A percentile compares a stretch with the other conserved stretches of the same genome.
Evolutionary conservation across 2,888 invertebrate species (phyloP).

Genomic region (Pterostichus madidus): DNA sequence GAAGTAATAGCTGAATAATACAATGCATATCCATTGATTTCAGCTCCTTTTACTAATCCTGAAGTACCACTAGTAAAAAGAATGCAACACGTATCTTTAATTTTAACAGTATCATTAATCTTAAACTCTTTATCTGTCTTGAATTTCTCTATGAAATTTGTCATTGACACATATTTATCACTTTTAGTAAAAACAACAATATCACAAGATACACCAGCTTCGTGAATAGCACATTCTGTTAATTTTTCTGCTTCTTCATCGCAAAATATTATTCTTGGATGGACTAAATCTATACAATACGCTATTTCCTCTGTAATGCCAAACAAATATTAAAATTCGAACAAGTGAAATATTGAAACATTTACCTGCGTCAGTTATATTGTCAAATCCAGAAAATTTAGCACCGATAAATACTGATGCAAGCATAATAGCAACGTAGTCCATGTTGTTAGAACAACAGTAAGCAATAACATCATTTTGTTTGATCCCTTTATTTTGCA

Average conservation of each 20-base stretch:
- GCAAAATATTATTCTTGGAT: conserved; percentile 68
- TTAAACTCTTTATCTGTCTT: background rate
- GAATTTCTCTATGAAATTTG: background rate
- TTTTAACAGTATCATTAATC: background rate
- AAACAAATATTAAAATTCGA: no score
- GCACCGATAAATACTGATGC: background rate
- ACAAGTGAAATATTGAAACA: no score
- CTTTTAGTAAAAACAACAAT: conserved; percentile 72
- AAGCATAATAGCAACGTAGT: background rate
- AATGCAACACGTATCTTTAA: conserved; percentile 13
- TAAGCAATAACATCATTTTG: background rate
- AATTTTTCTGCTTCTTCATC: conserved; percentile 70
- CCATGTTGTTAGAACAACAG: conserved; percentile 12
- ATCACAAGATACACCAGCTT: conserved; percentile 69
- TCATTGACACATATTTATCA: conserved; percentile 57
- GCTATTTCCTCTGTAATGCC: background rate
- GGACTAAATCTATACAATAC: background rate
- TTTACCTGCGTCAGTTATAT: background rate
- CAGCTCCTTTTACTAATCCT: conserved; percentile 15
- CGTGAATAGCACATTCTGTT: conserved; percentile 70
- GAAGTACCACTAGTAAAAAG: conserved; percentile 35
- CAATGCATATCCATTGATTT: background rate
- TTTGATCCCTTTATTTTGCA: conserved; percentile 17
- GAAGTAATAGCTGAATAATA: background rate
- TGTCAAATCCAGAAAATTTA: background rate